phyloP scores from a whole-genome alignment of 2,113 vertebrate genomes.

The Petroica traversi region DNA sequence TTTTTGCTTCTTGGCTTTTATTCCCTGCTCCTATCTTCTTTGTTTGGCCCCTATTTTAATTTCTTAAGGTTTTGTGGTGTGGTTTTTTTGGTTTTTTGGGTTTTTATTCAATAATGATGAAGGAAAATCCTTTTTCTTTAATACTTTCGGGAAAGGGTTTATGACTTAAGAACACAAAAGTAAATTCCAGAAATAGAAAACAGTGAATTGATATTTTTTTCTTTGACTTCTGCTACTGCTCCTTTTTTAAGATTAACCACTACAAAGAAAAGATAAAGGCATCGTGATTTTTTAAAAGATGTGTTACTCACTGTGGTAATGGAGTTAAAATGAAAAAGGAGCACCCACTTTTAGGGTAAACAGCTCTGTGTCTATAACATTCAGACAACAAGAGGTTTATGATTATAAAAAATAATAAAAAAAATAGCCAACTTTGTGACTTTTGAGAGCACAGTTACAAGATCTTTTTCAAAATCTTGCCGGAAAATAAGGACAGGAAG shows the following conservation, averaged over 20 bases:
- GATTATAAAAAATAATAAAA: background rate
- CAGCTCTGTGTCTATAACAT: background rate
- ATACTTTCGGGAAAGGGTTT: background rate
- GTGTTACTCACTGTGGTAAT: background rate
- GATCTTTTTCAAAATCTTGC: background rate
- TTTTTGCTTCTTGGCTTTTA: background rate
- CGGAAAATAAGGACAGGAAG: background rate
- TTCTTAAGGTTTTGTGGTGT: background rate
- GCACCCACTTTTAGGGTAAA: background rate
- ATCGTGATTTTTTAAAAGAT: background rate
- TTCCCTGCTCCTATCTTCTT: background rate
- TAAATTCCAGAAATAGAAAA: constrained; percentile 34
- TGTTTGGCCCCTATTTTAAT: background rate
- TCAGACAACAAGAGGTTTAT: background rate
- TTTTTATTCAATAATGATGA: too few relatives aligned
- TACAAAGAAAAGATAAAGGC: background rate
- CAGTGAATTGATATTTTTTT: background rate
- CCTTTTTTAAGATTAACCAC: background rate
- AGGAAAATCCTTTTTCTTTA: background rate
- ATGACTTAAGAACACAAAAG: background rate
- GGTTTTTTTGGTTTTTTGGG: too few relatives aligned
- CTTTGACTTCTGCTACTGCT: background rate
- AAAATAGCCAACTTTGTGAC: background rate
- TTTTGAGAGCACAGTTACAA: background rate
- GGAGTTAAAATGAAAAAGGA: constrained; percentile 31